Conservation (phyloP, 2,888 invertebrate genomes). For the Lobophora halterata region DNA sequence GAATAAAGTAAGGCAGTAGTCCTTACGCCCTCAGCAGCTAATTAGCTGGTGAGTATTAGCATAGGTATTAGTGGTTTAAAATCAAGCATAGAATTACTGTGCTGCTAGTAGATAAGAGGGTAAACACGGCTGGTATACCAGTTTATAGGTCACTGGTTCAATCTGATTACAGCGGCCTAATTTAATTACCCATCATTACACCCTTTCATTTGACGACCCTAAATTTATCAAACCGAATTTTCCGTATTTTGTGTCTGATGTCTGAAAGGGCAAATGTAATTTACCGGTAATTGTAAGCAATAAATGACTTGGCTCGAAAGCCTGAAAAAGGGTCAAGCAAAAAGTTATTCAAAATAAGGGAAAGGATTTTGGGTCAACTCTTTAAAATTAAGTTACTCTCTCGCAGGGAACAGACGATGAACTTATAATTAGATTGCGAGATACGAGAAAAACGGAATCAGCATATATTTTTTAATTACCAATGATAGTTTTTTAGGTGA, state of each 20-base stretch:
- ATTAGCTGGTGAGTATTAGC: too few relatives aligned
- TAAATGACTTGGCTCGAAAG: slow-evolving; percentile 26
- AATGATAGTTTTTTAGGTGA: too few relatives aligned
- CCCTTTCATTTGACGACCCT: slow-evolving; percentile 10
- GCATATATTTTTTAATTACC: too few relatives aligned
- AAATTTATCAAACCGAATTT: slow-evolving; percentile 16
- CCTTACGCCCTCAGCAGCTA: too few relatives aligned
- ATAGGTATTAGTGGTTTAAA: too few relatives aligned
- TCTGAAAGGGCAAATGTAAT: slow-evolving; percentile 13
- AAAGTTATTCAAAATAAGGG: slow-evolving; percentile 32
- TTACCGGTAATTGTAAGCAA: slow-evolving; percentile 23
- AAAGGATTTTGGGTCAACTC: slow-evolving; percentile 31
- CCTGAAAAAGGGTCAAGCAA: slow-evolving; percentile 35
- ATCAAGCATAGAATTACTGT: too few relatives aligned
- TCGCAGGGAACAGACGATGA: slow-evolving; percentile 15
- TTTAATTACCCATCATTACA: slow-evolving; percentile 15
- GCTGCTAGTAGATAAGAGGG: too few relatives aligned
- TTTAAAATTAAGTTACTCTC: slow-evolving; percentile 37
- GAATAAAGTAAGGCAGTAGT: too few relatives aligned
- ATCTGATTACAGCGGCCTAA: slow-evolving; percentile 1
- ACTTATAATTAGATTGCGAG: slow-evolving; percentile 23
- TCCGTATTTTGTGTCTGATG: slow-evolving; percentile 8
- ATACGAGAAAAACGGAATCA: slow-evolving; percentile 5
- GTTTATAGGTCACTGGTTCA: slow-evolving; percentile 2
- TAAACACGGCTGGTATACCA: neutral